These are phyloP conservation scores for Cephalopholis sonnerati DNA, from an alignment of 2,113 vertebrate genomes.

Conservation along the genomic window DNA sequence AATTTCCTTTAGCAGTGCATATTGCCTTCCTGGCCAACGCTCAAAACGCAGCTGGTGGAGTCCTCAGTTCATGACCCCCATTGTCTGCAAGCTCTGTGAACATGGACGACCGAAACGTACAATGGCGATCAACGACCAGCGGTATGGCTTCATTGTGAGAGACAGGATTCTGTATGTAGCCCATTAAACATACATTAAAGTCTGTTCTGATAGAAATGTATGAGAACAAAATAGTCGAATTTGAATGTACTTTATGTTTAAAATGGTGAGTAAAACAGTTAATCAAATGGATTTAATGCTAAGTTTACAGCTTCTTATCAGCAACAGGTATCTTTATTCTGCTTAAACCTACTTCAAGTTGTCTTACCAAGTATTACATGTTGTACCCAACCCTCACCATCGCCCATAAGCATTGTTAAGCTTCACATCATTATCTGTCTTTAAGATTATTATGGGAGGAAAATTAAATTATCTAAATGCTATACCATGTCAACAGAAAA, in stretches of 20 bases:
- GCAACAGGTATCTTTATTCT: background rate
- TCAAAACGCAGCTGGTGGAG: conserved; percentile 32
- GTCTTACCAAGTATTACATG: too few species aligned
- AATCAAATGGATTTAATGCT: background rate
- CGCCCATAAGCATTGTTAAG: background rate
- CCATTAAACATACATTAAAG: conserved; percentile 8
- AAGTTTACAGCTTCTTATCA: background rate
- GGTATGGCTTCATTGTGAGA: background rate
- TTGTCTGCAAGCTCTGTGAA: conserved; percentile 44
- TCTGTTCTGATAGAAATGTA: background rate
- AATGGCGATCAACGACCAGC: conserved; percentile 22
- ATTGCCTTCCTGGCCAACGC: conserved; percentile 49
- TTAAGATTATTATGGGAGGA: too few species aligned
- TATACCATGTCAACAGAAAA: background rate
- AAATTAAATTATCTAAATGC: background rate
- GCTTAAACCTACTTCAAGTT: background rate
- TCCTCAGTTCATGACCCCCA: conserved; percentile 49
- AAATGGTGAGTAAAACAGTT: background rate
- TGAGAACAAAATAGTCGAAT: too few species aligned
- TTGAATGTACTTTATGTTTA: too few species aligned
- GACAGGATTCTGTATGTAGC: background rate
- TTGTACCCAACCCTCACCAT: background rate
- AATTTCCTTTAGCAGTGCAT: conserved; percentile 61
- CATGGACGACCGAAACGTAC: conserved; percentile 22
- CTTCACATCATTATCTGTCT: background rate